These are phyloP conservation scores for Bombus waltoni DNA, from an alignment of 1,140 invertebrate species.

Conservation along the genomic window DNA sequence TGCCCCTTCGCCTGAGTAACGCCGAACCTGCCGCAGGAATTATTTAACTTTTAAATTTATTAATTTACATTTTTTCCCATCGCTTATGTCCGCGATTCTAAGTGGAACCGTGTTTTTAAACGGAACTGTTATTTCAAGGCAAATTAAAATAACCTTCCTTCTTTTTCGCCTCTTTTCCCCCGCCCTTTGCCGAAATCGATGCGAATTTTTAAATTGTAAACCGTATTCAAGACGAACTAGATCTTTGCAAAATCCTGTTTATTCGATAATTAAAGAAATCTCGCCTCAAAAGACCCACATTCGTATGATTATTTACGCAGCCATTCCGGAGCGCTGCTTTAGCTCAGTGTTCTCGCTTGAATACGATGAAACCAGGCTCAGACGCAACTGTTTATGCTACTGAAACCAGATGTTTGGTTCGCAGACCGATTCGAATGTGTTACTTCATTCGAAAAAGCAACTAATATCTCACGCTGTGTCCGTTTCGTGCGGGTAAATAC, in stretches of 20 bases:
- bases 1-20: background rate
- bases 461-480: conserved; percentile 44
- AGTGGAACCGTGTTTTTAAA: conserved; percentile 6
- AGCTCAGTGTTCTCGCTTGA: conserved; percentile 17
- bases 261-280: background rate
- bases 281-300: background rate
- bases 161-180: background rate
- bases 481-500: background rate
- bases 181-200: background rate
- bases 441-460: conserved; percentile 60
- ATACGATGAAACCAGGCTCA: conserved; percentile 28
- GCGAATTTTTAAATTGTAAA: background rate
- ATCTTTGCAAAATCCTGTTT: background rate
- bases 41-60: conserved; percentile 45
- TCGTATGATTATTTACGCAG: conserved; percentile 27
- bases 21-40: conserved; percentile 23
- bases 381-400: conserved; percentile 51
- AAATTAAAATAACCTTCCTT: background rate
- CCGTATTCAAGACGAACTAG: background rate
- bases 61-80: conserved; percentile 29
- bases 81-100: background rate
- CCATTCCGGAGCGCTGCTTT: conserved; percentile 20
- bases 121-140: background rate
- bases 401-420: conserved; percentile 62
- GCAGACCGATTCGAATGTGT: conserved; percentile 28